A percentile compares a stretch with the other conserved stretches of the same genome.
Evolutionary conservation across 2,797 vertebrate genomes (phyloP).

Genomic region (Crocodylus rhombifer): DNA sequence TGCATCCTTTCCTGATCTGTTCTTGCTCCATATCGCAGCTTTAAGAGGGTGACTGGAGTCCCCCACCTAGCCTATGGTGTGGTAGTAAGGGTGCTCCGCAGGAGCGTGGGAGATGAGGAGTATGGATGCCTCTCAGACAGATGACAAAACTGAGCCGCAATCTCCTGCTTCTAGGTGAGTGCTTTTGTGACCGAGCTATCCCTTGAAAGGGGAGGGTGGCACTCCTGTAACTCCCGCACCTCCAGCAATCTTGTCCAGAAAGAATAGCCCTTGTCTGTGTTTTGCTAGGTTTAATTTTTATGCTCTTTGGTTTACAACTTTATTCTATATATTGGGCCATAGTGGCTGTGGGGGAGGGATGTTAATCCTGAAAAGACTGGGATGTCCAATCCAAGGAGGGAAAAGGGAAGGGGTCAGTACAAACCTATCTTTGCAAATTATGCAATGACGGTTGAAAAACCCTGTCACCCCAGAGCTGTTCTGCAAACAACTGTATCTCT

Average conservation of each 20-base stretch:
- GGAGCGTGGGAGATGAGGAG: no score
- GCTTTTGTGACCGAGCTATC: accelerated
- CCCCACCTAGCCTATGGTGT: no score
- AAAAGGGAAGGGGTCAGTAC: conserved; percentile 29
- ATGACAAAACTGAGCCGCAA: no score
- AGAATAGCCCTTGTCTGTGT: no score
- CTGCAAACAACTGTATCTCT: conserved; percentile 53
- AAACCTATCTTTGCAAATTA: conserved; percentile 43
- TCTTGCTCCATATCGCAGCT: no score
- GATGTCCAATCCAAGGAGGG: accelerated
- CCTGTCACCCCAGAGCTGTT: conserved; percentile 27
- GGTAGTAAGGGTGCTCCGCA: no score
- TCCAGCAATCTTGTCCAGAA: no score
- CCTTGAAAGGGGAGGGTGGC: neutral
- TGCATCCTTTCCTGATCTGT: no score
- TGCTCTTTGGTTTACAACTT: accelerated
- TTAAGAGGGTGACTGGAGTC: no score
- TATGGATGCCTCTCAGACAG: no score
- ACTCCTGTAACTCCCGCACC: no score
- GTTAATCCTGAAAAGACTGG: neutral
- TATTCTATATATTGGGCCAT: accelerated
- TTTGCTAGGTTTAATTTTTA: neutral
- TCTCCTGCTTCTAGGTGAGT: neutral
- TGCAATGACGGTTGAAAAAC: conserved; percentile 25
- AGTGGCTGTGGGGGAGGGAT: neutral